Evolutionary conservation across 1,140 invertebrate species (phyloP).

Genomic region (Prorops nasuta): DNA sequence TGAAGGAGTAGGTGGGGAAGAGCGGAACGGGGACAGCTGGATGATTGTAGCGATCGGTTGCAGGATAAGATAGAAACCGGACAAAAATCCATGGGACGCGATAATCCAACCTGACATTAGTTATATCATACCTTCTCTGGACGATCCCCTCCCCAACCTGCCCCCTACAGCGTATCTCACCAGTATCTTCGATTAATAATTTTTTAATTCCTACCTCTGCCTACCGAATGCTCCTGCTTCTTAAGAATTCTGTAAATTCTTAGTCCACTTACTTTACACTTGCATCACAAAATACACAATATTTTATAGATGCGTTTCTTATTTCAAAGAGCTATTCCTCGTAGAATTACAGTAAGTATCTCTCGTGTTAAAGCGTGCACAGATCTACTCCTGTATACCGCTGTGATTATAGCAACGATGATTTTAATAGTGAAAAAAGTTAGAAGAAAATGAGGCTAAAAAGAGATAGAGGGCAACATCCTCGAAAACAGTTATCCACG

Average conservation of each 20-base stretch:
- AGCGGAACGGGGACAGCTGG: background rate
- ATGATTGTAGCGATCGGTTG: slow-evolving; percentile 22
- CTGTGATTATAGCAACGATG: too few species aligned
- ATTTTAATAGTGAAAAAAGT: too few species aligned
- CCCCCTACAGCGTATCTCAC: slow-evolving; percentile 9
- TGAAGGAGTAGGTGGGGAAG: background rate
- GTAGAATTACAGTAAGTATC: too few species aligned
- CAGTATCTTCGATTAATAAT: slow-evolving; percentile 23
- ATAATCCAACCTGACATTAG: slow-evolving; percentile 26
- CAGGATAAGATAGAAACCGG: slow-evolving; percentile 19
- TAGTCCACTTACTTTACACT: too few species aligned
- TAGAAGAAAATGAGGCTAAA: too few species aligned
- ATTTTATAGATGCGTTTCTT: too few species aligned
- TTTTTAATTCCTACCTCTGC: slow-evolving; percentile 20
- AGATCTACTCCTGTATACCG: too few species aligned
- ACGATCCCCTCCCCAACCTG: background rate
- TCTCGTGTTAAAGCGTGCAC: too few species aligned
- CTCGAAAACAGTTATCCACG: slow-evolving; percentile 36
- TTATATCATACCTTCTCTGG: slow-evolving; percentile 11
- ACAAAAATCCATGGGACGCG: slow-evolving; percentile 22
- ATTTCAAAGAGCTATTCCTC: too few species aligned
- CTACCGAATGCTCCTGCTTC: slow-evolving; percentile 19
- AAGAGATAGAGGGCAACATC: slow-evolving; percentile 9
- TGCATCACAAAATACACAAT: too few species aligned
- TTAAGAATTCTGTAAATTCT: slow-evolving; percentile 15